phyloP scores from a whole-genome alignment of 2,888 invertebrate genomes.

The Ischnura elegans region DNA sequence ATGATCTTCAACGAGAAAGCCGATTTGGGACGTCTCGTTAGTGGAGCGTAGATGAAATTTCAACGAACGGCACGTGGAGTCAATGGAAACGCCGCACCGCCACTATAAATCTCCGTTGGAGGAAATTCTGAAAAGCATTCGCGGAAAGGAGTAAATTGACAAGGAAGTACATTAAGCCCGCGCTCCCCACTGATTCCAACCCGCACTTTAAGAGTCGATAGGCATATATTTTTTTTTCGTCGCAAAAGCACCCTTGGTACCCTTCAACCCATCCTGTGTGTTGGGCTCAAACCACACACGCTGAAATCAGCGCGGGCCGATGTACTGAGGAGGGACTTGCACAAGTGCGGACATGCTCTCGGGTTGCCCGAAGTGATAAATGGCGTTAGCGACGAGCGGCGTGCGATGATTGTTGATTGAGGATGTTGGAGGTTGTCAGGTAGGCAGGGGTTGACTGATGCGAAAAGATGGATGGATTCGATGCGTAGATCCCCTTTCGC shows the following conservation, averaged over 20 bases:
- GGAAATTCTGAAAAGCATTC: neutral
- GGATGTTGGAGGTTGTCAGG: constrained; percentile 33
- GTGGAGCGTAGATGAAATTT: neutral
- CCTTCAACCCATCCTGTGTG: neutral
- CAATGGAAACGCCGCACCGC: neutral
- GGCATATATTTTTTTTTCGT: neutral
- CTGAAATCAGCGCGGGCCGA: neutral
- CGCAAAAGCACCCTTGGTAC: neutral
- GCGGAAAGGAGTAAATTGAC: neutral
- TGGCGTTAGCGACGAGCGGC: constrained; percentile 12
- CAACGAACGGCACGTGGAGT: neutral
- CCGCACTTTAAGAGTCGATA: neutral
- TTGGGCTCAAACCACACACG: too few species aligned
- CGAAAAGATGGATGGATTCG: constrained; percentile 26
- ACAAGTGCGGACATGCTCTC: neutral
- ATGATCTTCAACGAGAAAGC: neutral
- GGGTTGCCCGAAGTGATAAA: constrained; percentile 46
- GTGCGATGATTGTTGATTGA: constrained; percentile 39
- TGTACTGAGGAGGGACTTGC: neutral
- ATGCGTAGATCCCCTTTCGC: neutral
- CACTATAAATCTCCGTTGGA: neutral
- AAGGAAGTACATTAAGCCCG: neutral
- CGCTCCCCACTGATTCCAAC: neutral
- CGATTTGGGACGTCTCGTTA: neutral
- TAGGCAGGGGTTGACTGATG: constrained; percentile 25